Percentiles rank a stretch among this genome's conserved stretches.
Evolutionary conservation across 2,113 vertebrate genomes (phyloP).

Genomic region (Poecilia latipinna): DNA sequence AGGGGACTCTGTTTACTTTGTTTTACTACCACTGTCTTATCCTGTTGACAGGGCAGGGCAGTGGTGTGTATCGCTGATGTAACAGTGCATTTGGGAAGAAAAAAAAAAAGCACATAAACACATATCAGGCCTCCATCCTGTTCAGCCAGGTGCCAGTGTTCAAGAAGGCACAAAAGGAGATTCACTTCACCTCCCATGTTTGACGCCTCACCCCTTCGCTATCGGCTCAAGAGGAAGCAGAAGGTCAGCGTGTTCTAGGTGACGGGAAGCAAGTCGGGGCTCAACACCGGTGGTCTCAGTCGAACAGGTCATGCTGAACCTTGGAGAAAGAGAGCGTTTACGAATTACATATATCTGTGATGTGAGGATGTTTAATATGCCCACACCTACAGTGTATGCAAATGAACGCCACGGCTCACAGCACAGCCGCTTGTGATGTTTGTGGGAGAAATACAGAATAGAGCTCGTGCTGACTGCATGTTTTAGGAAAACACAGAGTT

Average conservation of each 20-base stretch:
- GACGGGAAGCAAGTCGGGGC: conserved; percentile 41
- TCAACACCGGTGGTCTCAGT: conserved; percentile 22
- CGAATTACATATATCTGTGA: conserved; percentile 3
- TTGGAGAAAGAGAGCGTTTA: conserved; percentile 6
- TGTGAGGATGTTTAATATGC: conserved; percentile 6
- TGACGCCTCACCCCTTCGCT: conserved; percentile 50
- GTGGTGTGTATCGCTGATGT: conserved; percentile 57
- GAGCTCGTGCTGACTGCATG: conserved; percentile 7
- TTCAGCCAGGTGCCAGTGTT: conserved; percentile 48
- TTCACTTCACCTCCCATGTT: conserved; percentile 69
- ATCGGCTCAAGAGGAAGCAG: conserved; percentile 49
- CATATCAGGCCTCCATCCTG: conserved; percentile 22
- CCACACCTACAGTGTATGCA: neutral
- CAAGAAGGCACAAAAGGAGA: conserved; percentile 48
- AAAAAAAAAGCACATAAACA: conserved; percentile 33
- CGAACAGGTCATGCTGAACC: conserved; percentile 15
- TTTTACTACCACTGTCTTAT: conserved; percentile 71
- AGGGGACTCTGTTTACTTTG: conserved; percentile 70
- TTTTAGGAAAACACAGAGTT: neutral
- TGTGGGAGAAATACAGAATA: neutral
- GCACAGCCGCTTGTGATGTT: neutral
- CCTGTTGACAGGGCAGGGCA: conserved; percentile 66
- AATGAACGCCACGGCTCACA: neutral
- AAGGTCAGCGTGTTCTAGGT: conserved; percentile 19
- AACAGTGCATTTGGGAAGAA: conserved; percentile 35